Conservation (phyloP, 2,113 vertebrate species). For the Opisthocomus hoazin region DNA sequence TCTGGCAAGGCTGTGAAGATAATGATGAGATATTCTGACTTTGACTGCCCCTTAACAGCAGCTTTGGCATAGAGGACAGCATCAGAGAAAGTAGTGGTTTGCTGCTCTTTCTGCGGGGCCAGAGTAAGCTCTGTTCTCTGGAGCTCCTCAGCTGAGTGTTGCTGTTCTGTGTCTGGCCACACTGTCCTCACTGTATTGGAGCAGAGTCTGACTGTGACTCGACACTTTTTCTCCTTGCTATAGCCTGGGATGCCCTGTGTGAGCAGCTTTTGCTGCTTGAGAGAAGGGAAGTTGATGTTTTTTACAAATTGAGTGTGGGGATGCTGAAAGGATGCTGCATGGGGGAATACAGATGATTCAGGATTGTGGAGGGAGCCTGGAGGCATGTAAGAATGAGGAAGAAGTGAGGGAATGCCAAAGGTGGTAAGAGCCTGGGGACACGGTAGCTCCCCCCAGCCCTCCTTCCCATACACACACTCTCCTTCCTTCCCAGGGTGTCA, state of each 20-base stretch:
- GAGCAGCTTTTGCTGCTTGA: background rate
- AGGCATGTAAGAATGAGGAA: background rate
- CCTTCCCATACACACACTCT: background rate
- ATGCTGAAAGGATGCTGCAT: background rate
- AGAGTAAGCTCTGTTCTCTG: background rate
- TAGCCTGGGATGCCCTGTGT: background rate
- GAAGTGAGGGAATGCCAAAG: background rate
- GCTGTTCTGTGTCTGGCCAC: accelerated
- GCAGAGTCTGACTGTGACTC: background rate
- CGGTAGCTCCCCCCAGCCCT: background rate
- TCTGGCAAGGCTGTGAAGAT: background rate
- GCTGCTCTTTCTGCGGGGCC: background rate
- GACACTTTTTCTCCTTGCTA: background rate
- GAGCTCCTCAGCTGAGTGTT: background rate
- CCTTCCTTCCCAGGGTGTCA: background rate
- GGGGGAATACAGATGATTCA: background rate
- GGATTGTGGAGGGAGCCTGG: background rate
- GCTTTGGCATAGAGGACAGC: background rate
- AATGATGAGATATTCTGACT: background rate
- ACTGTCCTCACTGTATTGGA: accelerated
- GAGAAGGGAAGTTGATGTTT: background rate
- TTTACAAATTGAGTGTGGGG: background rate
- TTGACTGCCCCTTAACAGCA: background rate
- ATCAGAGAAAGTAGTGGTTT: background rate
- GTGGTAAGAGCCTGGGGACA: background rate